Conservation (phyloP, 2,113 vertebrate genomes). For the Myiopsitta monachus region DNA sequence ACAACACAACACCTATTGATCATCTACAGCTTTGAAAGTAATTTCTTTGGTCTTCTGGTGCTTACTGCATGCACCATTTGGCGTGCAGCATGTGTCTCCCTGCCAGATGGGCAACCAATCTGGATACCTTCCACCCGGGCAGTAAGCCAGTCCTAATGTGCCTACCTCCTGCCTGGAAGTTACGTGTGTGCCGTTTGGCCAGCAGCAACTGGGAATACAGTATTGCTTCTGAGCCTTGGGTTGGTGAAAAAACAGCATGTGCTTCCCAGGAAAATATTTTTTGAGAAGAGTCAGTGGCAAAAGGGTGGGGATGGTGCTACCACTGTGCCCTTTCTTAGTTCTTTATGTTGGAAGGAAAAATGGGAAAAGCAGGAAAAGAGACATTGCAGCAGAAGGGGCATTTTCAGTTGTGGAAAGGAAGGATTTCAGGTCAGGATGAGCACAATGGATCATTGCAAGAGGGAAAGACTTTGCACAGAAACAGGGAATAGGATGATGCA, state of each 20-base stretch:
- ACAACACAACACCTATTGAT: neutral
- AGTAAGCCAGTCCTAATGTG: conserved; percentile 23
- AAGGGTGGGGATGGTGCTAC: neutral
- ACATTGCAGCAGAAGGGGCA: neutral
- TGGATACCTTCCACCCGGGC: neutral
- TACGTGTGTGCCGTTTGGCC: neutral
- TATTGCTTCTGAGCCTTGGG: neutral
- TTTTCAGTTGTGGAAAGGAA: neutral
- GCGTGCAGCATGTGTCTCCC: neutral
- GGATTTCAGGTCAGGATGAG: neutral
- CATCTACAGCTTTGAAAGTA: neutral
- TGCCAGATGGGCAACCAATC: conserved; percentile 57
- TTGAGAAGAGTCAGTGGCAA: neutral
- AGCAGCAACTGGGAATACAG: conserved; percentile 16
- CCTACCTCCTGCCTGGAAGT: conserved; percentile 62
- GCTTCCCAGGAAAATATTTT: conserved; percentile 50
- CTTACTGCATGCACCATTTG: neutral
- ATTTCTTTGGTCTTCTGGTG: conserved; percentile 25
- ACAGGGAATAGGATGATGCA: neutral
- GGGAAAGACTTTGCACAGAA: neutral
- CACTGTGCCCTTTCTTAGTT: neutral
- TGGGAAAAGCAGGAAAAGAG: neutral
- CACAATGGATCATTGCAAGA: neutral
- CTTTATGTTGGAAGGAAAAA: conserved; percentile 20
- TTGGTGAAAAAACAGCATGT: neutral